A percentile compares a stretch with the other conserved stretches of the same genome.
These are phyloP conservation scores for Philaenus spumarius DNA, from an alignment of 1,140 invertebrate species.

Conservation along the genomic window DNA sequence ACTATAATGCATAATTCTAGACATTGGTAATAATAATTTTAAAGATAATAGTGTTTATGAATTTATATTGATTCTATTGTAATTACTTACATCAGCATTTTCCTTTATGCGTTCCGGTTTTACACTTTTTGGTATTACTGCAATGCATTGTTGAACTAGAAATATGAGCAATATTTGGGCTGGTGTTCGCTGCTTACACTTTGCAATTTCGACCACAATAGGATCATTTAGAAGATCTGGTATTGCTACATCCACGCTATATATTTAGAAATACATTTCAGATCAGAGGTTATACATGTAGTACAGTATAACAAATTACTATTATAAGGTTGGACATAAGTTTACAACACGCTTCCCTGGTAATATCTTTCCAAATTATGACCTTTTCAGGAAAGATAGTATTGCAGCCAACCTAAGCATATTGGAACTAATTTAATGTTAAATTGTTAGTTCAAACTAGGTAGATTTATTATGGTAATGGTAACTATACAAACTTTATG, in stretches of 20 bases:
- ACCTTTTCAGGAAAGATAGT: neutral
- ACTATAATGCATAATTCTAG: no score
- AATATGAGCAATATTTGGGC: conserved; percentile 55
- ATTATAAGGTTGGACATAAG: neutral
- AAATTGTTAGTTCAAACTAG: no score
- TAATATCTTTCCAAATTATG: neutral
- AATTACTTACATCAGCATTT: conserved; percentile 44
- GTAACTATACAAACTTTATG: no score
- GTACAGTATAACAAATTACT: neutral
- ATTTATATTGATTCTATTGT: no score
- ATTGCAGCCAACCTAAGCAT: no score
- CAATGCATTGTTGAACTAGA: conserved; percentile 47
- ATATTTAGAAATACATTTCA: conserved; percentile 1
- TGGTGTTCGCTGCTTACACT: conserved; percentile 47
- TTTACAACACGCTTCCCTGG: no score
- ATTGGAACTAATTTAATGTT: no score
- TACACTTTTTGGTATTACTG: conserved; percentile 56
- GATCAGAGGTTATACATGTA: neutral
- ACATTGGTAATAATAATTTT: no score
- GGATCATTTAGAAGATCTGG: conserved; percentile 38
- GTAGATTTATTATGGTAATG: no score
- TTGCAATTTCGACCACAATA: conserved; percentile 40
- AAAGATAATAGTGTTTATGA: no score
- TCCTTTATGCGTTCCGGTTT: conserved; percentile 46
- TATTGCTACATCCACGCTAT: conserved; percentile 21